Conservation (phyloP, 53 echinoderm and acorn worm genomes). For the Patiria pectinifera region DNA sequence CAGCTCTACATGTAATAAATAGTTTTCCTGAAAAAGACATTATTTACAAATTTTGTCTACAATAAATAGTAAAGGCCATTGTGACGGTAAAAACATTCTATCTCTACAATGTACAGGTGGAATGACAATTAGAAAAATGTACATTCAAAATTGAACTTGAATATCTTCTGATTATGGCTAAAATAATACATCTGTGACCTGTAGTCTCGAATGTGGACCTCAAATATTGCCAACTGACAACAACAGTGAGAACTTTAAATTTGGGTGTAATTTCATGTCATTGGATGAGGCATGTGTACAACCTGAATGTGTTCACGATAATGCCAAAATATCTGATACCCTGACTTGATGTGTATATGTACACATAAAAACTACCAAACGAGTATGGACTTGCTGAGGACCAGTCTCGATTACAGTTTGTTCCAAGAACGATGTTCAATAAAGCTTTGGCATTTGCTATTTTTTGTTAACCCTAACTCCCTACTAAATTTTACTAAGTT, state of each 20-base stretch:
- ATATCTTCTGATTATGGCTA: neutral
- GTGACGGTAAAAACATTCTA: constrained; percentile 37
- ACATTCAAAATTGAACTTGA: constrained; percentile 14
- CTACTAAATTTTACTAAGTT: too few relatives aligned
- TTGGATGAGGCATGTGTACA: neutral
- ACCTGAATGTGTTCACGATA: neutral
- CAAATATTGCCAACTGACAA: neutral
- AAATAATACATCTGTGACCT: neutral
- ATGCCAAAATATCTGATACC: neutral
- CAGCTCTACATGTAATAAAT: constrained; percentile 33
- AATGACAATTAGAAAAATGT: constrained; percentile 45
- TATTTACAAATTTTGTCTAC: constrained; percentile 48
- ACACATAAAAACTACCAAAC: neutral
- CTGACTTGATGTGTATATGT: neutral
- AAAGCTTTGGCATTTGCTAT: too few relatives aligned
- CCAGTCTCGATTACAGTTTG: neutral
- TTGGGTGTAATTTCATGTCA: neutral
- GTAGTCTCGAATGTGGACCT: neutral
- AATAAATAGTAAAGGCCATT: constrained; percentile 65
- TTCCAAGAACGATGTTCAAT: neutral
- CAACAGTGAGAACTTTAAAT: neutral
- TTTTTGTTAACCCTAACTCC: too few relatives aligned
- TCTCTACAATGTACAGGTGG: constrained; percentile 50
- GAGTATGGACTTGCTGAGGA: neutral
- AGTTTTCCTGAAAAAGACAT: constrained; percentile 51